Evolutionary conservation across 2,888 invertebrate species (phyloP).

Genomic region (Panzeria rudis): DNA sequence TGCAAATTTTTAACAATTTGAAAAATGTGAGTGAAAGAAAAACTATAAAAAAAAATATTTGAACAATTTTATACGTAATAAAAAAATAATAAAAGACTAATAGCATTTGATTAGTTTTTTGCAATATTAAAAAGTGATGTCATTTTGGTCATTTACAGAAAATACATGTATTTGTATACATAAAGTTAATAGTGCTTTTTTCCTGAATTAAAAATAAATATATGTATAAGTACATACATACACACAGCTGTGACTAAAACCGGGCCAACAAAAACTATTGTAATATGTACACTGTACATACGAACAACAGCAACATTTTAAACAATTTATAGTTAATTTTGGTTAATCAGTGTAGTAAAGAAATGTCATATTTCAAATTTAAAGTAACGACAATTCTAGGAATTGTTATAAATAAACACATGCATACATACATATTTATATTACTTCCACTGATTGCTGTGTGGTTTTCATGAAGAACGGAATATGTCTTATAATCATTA

Average conservation of each 20-base stretch:
- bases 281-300: background rate
- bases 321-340: background rate
- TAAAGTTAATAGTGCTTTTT: background rate
- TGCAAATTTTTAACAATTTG: constrained; percentile 9
- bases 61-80: background rate
- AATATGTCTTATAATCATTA: too few relatives aligned
- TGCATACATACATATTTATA: background rate
- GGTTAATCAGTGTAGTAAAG: background rate
- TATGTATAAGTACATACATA: background rate
- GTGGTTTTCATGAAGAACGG: too few relatives aligned
- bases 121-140: constrained; percentile 35
- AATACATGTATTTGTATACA: background rate
- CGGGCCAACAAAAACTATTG: background rate
- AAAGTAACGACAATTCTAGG: constrained; percentile 2
- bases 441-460: background rate
- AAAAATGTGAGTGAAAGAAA: constrained; percentile 66
- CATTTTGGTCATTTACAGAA: constrained; percentile 2
- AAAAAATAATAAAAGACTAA: background rate
- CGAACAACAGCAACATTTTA: background rate
- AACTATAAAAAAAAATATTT: background rate
- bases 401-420: background rate
- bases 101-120: constrained; percentile 1
- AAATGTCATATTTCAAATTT: background rate
- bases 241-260: background rate
- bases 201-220: constrained; percentile 8